Evolutionary conservation across 2,888 invertebrate genomes (phyloP).

Genomic region (Hypsopygia costalis): DNA sequence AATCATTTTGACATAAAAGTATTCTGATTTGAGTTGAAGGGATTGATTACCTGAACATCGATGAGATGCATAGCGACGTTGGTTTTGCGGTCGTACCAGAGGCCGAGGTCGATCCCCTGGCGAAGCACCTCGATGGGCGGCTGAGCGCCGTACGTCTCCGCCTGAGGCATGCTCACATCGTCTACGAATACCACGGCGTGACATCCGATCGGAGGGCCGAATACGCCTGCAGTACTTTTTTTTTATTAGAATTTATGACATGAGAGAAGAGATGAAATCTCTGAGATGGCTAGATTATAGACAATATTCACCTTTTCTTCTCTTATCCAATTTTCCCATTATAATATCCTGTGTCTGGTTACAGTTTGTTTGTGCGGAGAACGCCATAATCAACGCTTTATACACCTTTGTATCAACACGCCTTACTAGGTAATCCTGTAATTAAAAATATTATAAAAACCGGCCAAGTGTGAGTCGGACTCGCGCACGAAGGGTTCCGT

Average conservation of each 20-base stretch:
- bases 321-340: conserved; percentile 95
- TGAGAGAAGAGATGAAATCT: too few relatives aligned
- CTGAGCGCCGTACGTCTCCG: conserved; percentile 95
- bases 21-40: too few relatives aligned
- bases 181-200: conserved; percentile 95
- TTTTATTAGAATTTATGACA: too few relatives aligned
- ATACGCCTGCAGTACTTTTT: conserved; percentile 92
- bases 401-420: conserved; percentile 88
- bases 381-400: conserved; percentile 93
- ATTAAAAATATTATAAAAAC: conserved; percentile 8
- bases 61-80: conserved; percentile 88
- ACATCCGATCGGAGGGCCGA: conserved; percentile 95
- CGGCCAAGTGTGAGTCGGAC: too few relatives aligned
- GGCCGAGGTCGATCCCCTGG: conserved; percentile 93
- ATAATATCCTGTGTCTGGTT: conserved; percentile 97
- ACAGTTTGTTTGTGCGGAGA: conserved; percentile 96
- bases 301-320: conserved; percentile 85
- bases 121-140: conserved; percentile 95
- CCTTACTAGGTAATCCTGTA: conserved; percentile 88
- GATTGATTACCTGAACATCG: conserved; percentile 93
- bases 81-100: conserved; percentile 94
- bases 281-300: too few relatives aligned
- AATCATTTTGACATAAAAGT: too few relatives aligned
- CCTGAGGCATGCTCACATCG: conserved; percentile 96
- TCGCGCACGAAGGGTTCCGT: too few relatives aligned